Evolutionary conservation across 2,888 invertebrate genomes (phyloP).

Genomic region (Steinernema carpocapsae): DNA sequence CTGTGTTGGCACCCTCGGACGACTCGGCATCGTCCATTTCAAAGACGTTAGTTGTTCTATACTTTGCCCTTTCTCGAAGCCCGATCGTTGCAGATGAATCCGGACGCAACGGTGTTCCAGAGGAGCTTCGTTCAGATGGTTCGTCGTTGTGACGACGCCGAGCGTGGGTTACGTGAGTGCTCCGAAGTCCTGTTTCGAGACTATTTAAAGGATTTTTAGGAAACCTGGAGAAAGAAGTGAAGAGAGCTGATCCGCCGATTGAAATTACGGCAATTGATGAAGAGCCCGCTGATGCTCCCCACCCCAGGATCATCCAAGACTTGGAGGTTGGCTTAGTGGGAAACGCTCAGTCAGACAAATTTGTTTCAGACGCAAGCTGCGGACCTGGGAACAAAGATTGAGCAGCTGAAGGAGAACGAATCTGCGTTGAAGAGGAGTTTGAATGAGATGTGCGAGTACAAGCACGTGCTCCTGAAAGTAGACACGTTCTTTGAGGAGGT

Average conservation of each 20-base stretch:
- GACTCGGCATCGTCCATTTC: slow-evolving; percentile 66
- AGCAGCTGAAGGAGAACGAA: slow-evolving; percentile 60
- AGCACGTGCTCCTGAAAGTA: slow-evolving; percentile 65
- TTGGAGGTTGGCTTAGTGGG: slow-evolving; percentile 77
- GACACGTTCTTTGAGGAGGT: slow-evolving; percentile 64
- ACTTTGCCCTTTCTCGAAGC: too few species aligned
- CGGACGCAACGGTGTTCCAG: slow-evolving; percentile 96
- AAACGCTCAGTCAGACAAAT: slow-evolving; percentile 55
- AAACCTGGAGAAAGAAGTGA: slow-evolving; percentile 88
- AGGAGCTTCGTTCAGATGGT: slow-evolving; percentile 97
- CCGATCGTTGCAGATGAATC: slow-evolving; percentile 80
- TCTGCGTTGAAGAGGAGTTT: slow-evolving; percentile 61
- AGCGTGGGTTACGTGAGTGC: slow-evolving; percentile 66
- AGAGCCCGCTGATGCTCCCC: slow-evolving; percentile 82
- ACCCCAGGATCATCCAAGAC: slow-evolving; percentile 95
- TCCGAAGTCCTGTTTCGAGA: background rate
- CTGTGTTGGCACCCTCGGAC: slow-evolving; percentile 68
- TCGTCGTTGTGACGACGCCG: slow-evolving; percentile 95
- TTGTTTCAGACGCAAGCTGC: slow-evolving; percentile 58
- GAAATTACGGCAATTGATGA: slow-evolving; percentile 75
- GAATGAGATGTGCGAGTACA: slow-evolving; percentile 63
- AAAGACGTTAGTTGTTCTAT: slow-evolving; percentile 61
- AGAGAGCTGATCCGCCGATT: slow-evolving; percentile 78
- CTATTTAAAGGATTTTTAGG: slow-evolving; percentile 38
- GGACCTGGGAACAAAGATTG: slow-evolving; percentile 52